Evolutionary conservation across 2,113 vertebrate genomes (phyloP).

Genomic region (Sisor rabdophorus): DNA sequence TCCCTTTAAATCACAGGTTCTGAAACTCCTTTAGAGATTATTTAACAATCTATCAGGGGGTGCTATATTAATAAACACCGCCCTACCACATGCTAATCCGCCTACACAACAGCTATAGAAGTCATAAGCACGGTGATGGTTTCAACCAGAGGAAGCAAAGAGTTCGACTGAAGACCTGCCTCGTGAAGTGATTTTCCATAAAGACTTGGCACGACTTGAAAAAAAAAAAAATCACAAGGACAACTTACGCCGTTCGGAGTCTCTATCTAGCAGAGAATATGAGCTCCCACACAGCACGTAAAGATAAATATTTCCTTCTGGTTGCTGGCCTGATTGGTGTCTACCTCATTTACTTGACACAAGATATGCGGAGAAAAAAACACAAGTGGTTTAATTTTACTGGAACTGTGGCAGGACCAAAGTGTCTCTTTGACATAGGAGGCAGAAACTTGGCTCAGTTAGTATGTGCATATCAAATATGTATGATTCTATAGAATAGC

Average conservation of each 20-base stretch:
- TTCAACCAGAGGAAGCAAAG: slow-evolving; percentile 16
- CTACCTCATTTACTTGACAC: slow-evolving; percentile 27
- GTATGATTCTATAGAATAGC: slow-evolving; percentile 36
- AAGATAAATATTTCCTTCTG: slow-evolving; percentile 47
- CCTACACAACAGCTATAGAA: slow-evolving; percentile 42
- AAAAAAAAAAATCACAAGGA: slow-evolving; percentile 25
- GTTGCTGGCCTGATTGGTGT: slow-evolving; percentile 31
- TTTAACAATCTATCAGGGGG: slow-evolving; percentile 45
- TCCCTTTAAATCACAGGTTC: slow-evolving; percentile 41
- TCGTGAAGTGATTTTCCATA: slow-evolving; percentile 41
- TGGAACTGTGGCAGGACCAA: slow-evolving; percentile 45
- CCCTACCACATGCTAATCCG: slow-evolving; percentile 38
- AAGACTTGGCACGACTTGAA: slow-evolving; percentile 42
- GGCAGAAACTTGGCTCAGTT: slow-evolving; percentile 34
- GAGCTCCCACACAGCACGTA: slow-evolving; percentile 33
- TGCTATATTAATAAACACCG: slow-evolving; percentile 49
- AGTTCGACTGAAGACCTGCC: slow-evolving; percentile 38
- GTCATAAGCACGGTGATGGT: slow-evolving; percentile 26
- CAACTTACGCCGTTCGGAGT: slow-evolving; percentile 12
- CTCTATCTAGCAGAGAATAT: slow-evolving; percentile 25
- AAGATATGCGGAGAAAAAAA: slow-evolving; percentile 39
- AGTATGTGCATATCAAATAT: slow-evolving; percentile 46
- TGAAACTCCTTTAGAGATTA: slow-evolving; percentile 48
- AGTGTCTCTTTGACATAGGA: slow-evolving; percentile 45
- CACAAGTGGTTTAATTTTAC: slow-evolving; percentile 42